These are phyloP conservation scores for Nycteola revayana DNA, from an alignment of 2,888 invertebrate genomes.

Conservation along the genomic window DNA sequence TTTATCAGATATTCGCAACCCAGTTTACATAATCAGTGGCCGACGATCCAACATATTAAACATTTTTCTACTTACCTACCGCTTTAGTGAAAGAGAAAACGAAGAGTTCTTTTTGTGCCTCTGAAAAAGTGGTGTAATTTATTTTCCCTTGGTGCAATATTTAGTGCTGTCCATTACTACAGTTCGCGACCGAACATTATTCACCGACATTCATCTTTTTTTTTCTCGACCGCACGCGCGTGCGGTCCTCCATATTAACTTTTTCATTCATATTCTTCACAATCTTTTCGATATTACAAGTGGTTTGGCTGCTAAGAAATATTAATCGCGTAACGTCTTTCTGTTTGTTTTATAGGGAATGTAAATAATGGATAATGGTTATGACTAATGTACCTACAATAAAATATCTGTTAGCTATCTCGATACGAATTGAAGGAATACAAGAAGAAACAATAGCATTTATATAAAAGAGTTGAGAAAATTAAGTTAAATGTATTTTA, in stretches of 20 bases:
- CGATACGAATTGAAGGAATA: no score
- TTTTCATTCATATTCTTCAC: slow-evolving; percentile 66
- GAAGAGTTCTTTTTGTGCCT: slow-evolving; percentile 72
- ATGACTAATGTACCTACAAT: no score
- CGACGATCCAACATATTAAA: slow-evolving; percentile 64
- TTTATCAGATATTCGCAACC: no score
- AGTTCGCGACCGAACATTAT: slow-evolving; percentile 81
- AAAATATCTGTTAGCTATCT: no score
- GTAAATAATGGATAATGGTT: no score
- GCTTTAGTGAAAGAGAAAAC: slow-evolving; percentile 66
- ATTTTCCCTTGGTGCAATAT: slow-evolving; percentile 80
- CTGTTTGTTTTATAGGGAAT: no score
- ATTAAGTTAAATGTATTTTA: no score
- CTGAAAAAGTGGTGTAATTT: slow-evolving; percentile 79
- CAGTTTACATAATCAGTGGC: slow-evolving; percentile 36
- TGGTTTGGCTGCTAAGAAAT: slow-evolving; percentile 35
- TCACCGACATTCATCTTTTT: slow-evolving; percentile 77
- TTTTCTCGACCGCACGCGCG: slow-evolving; percentile 60
- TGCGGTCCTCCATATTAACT: slow-evolving; percentile 69
- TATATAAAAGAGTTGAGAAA: no score
- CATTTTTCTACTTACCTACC: slow-evolving; percentile 60
- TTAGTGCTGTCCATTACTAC: slow-evolving; percentile 81
- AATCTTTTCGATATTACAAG: slow-evolving; percentile 56
- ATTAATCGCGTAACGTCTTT: slow-evolving; percentile 26
- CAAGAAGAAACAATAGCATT: no score